A percentile compares a stretch with the other conserved stretches of the same genome.
Conservation (phyloP, 1,140 invertebrate genomes). For the Calosoma granatense region DNA sequence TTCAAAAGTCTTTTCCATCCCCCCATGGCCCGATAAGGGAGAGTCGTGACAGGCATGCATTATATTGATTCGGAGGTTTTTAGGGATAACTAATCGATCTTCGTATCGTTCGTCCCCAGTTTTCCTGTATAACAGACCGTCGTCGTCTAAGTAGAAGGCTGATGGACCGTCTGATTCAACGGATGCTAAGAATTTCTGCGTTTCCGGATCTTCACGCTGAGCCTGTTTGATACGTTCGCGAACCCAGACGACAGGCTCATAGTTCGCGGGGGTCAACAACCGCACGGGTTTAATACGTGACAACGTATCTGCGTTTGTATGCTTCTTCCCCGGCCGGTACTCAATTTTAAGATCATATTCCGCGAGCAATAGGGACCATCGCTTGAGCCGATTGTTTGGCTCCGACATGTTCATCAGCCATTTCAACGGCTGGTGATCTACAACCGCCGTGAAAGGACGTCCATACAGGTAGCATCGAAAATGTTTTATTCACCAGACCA, state of each 20-base stretch:
- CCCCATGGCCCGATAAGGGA: slow-evolving; percentile 17
- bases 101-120: slow-evolving; percentile 2
- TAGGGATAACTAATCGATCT: slow-evolving; percentile 11
- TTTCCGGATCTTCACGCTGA: not conserved
- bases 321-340: slow-evolving; percentile 17
- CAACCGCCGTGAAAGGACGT: slow-evolving; percentile 30
- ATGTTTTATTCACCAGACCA: slow-evolving; percentile 32
- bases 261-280: not conserved
- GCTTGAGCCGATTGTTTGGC: slow-evolving; percentile 22
- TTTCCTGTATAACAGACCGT: slow-evolving; percentile 10
- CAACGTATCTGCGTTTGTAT: slow-evolving; percentile 19
- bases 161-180: not conserved
- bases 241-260: not conserved
- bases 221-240: not conserved
- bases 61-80: not conserved
- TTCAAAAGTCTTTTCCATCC: slow-evolving; percentile 16
- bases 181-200: not conserved
- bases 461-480: slow-evolving; percentile 32
- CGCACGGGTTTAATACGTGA: slow-evolving; percentile 15
- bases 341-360: slow-evolving; percentile 29
- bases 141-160: slow-evolving; percentile 12
- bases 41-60: slow-evolving; percentile 12
- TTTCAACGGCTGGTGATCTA: slow-evolving; percentile 33
- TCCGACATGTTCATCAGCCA: slow-evolving; percentile 30
- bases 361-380: slow-evolving; percentile 29